Base-by-base conservation (phyloP, 2,113 vertebrate species). In the Nansenia antarctica region DNA sequence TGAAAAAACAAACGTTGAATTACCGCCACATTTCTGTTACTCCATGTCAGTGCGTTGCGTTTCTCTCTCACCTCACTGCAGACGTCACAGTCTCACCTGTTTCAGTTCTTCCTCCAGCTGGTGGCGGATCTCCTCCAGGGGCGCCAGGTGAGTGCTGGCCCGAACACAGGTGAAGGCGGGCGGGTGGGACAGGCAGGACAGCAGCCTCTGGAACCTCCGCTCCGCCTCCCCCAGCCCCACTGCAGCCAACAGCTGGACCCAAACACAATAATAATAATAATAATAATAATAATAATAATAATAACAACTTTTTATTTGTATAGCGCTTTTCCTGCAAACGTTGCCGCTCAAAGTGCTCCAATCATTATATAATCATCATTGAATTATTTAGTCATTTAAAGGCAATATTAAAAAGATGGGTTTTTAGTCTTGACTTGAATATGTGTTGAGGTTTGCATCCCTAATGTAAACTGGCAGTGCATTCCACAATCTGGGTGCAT, bases 121-220 rank as follows among this genome's bases (percentile, higher is more conserved):
- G 24, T 81, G 87, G 77, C 90, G 92, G 77, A 95, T 90, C 3
- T 93, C 84, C 3, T 92, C 90, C 65, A 94, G 90, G 0, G 95
- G 82, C n/a, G 90, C 89, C 18, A 95, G 86, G 73, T 92, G 93
- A 18, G 95, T 96, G 72, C 95, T 98, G 45, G 92, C 94, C 77
- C 98, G 92, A 27, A 98, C 88, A 62, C 94, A 96, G 20, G 96
- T 98, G 70, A 95, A 92, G 12, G 89, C 88, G 0, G 98, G 98
- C 2, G 98, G 98, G 77, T 98, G 95, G 64, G 95, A 94, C 3
- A 99, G 86, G 76, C 84, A 92, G 55, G 69, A 67, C 72, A 97
- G 91, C 2, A 99, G 90, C 65, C 82, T 82, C 2, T 95, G 89
- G 70, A 95, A 99, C 72, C 84, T 94, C 31, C 37, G 37, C 63